Evolutionary conservation across 1,140 invertebrate species (phyloP), one percentile per base, ranked within the genome.

Genomic region (Scaptomyza pallida): DNA sequence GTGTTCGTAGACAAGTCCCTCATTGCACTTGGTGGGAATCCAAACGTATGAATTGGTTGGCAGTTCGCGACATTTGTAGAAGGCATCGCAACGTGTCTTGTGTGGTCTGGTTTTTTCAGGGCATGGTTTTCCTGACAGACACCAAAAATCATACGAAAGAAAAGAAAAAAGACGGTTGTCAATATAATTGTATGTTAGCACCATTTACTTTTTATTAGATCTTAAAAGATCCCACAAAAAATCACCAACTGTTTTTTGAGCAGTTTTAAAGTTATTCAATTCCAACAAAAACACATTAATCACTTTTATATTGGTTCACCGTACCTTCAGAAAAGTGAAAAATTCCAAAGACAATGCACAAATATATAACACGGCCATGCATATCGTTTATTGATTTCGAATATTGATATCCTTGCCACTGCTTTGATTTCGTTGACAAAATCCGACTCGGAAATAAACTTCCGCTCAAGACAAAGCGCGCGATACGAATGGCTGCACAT

Each of bases 31-130:
- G n/a, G 88, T 76, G 0, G 93, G 93, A 3, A 92, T 78, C 93
- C 93, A 93, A 5, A 92, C 92, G 45, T 92, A 91, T 10, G 89
- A 90, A 1, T 90, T 91, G 37, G 79, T 76, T 10, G 92, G 91
- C 5, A 93, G 33, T 78, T 93, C 92, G 5, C 92, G 74, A 50
- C 93, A 93, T 33, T 92, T 92, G 52, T 92, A 93, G 86, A 92
- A 93, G 60, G 92, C 89, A 47, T 90, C 91, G 48, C 93, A 93
- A 35, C 92, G 91, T 0, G 91, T 93, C 37, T 79, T 68, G 67
- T 93, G 92, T 13, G 92, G 90, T 55, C 92, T 92, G 61, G 89
- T 91, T 61, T 90, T 72, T 79, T 93, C 91, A 41, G 92, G 92
- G 55, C 93, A 93, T 13, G 80, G 81, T 54, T 91, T 91, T 44